Evolutionary conservation across 2,113 vertebrate species (phyloP).

Genomic region (Tricholaema leucomelas): DNA sequence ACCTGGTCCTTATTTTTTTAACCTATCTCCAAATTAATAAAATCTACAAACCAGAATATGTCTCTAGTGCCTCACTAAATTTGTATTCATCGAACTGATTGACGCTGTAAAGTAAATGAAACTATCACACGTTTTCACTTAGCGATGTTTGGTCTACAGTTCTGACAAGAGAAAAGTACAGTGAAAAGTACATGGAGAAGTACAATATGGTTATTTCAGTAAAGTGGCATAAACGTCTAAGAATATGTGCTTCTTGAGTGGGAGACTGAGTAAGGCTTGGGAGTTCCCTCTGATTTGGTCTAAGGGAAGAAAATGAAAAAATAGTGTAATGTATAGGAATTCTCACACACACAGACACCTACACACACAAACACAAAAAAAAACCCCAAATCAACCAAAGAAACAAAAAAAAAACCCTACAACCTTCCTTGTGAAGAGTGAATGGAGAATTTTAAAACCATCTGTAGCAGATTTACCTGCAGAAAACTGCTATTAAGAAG

Average conservation of each 20-base stretch:
- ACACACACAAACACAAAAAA: background rate
- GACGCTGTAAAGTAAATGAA: slow-evolving; percentile 26
- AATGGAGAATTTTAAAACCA: background rate
- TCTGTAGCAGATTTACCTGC: background rate
- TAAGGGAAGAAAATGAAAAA: background rate
- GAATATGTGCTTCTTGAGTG: background rate
- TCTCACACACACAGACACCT: background rate
- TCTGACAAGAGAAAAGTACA: slow-evolving; percentile 40
- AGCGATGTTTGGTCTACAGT: slow-evolving; percentile 11
- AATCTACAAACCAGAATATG: background rate
- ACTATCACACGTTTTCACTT: slow-evolving; percentile 15
- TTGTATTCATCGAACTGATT: slow-evolving; percentile 2
- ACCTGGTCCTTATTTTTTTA: background rate
- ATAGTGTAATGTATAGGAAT: background rate
- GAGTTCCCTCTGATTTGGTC: background rate
- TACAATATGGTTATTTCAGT: background rate
- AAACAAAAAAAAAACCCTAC: too few species aligned
- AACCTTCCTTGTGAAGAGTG: background rate
- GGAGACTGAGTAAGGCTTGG: background rate
- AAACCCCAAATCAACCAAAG: too few species aligned
- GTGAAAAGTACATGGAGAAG: slow-evolving; percentile 30
- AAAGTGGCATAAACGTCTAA: background rate
- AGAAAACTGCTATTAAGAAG: background rate
- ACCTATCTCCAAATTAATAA: background rate
- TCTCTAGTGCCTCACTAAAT: background rate